Base-by-base conservation (phyloP, 2,797 vertebrate species). In the Pseudotriccus pelzelni region DNA sequence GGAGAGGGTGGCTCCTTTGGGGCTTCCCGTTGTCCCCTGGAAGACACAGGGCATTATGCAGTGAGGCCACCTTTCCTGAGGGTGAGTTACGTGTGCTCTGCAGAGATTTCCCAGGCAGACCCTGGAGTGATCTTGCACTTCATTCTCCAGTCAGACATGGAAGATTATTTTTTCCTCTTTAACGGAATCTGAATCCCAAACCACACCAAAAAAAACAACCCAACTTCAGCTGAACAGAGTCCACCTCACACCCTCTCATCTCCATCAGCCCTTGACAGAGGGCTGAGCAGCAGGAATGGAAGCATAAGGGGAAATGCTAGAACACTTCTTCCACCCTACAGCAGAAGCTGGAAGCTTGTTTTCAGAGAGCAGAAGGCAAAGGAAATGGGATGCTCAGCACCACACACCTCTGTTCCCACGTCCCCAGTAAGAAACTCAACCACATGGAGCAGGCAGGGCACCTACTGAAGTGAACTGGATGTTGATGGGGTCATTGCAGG, bases 401-500 rank as follows among this genome's bases (percentile, higher is more conserved):
- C 16, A 0, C 50, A 37, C 17, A 30, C 14, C 9, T 8, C 68
- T 12, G 46, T 9, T 32, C 56, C 49, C 0, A 0, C 1, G 1
- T 25, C 12, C 75, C 49, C 53, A 32, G 32, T 0, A 4, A 56
- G 36, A 63, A 86, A 32, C 6, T 30, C 80, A 74, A 21, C 28
- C 20, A 28, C 9, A 16, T 0, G 18, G 50, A 83, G 70, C 56
- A 9, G 36, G 10, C 36, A 76, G 67, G 17, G 37, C 84, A 96
- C 96, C 95, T 98, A 99, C 99, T 39, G 99, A 99, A 87, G 99
- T 99, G 95, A 99, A 99, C 97, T 99, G 99, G 89, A 99, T 98
- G 95, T 99, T 99, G 97, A 99, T 97, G 75, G 99, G 98, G 3
- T 99, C 99, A 1, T 98, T 95, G 60, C 84, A 98, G 68, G 97